Evolutionary conservation across 2,888 invertebrate genomes (phyloP).

Genomic region (Drosophila eohydei): DNA sequence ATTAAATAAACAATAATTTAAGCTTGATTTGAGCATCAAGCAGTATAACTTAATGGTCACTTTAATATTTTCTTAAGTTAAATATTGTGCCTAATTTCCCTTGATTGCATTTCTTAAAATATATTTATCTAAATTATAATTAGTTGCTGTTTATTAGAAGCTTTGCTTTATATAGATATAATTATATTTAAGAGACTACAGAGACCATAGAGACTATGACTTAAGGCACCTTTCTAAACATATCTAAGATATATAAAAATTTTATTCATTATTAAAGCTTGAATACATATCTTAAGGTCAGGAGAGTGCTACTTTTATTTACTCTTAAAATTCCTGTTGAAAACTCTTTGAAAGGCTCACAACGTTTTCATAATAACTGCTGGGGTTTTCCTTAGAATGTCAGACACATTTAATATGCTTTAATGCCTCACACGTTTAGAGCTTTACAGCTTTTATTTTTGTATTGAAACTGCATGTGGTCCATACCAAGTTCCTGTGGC

Average conservation of each 20-base stretch:
- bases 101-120: too few species aligned
- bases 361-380: background rate
- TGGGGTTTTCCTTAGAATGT: background rate
- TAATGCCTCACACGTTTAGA: background rate
- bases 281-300: background rate
- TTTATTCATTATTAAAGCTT: background rate
- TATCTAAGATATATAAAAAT: too few species aligned
- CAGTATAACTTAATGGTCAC: too few species aligned
- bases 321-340: background rate
- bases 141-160: too few species aligned
- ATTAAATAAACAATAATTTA: background rate
- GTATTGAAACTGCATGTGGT: constrained; percentile 14
- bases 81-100: background rate
- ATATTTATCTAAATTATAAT: too few species aligned
- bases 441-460: background rate
- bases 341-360: background rate
- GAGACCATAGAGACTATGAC: too few species aligned
- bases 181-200: too few species aligned
- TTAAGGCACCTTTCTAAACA: too few species aligned
- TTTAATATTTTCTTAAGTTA: background rate
- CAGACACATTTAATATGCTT: background rate
- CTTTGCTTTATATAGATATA: too few species aligned
- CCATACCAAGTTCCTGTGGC: constrained; percentile 31
- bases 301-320: background rate
- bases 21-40: too few species aligned